Conservation (phyloP, 2,113 vertebrate genomes). For the Columba janthina region DNA sequence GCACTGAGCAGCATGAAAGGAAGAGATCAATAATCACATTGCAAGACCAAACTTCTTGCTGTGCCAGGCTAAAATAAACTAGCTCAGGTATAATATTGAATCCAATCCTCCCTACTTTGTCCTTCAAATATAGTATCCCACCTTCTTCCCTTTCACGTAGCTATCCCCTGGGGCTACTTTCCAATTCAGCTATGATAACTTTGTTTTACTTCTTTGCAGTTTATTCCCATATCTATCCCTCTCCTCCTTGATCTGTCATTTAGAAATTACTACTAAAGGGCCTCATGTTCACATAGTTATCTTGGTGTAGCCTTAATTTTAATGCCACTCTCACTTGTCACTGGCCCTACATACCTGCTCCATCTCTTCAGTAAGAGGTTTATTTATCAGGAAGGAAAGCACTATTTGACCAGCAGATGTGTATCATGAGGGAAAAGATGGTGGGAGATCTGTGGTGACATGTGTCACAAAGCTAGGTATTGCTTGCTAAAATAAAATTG, state of each 20-base stretch:
- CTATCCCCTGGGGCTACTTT: neutral
- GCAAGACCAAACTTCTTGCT: neutral
- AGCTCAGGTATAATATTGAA: neutral
- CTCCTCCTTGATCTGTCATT: neutral
- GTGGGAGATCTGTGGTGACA: neutral
- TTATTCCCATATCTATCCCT: neutral
- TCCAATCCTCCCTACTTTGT: neutral
- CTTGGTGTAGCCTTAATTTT: neutral
- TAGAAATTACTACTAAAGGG: neutral
- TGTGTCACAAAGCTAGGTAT: neutral
- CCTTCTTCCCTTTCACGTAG: neutral
- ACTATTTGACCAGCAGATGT: neutral
- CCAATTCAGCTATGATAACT: neutral
- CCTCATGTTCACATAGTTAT: neutral
- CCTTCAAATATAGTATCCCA: neutral
- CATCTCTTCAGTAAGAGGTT: neutral
- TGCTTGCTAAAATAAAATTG: neutral
- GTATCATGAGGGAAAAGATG: neutral
- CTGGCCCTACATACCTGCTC: neutral
- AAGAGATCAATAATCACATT: slow-evolving; percentile 49
- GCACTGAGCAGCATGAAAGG: neutral
- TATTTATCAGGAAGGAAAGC: neutral
- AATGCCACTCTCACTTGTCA: neutral
- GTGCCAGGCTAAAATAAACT: neutral
- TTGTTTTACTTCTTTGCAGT: neutral